phyloP scores from a whole-genome alignment of 2,888 invertebrate genomes.

The Eledona agricola region DNA sequence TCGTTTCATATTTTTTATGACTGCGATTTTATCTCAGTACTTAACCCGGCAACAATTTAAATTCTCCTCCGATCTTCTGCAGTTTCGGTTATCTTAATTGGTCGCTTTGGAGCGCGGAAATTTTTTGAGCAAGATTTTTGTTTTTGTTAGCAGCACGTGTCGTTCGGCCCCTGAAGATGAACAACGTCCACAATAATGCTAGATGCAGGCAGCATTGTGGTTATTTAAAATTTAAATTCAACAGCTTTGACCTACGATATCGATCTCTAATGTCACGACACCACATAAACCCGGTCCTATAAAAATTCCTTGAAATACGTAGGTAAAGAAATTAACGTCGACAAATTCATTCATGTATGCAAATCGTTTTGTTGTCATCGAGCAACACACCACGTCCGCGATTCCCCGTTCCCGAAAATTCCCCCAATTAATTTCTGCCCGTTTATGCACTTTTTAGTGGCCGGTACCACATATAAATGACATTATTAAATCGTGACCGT shows the following conservation, averaged over 20 bases:
- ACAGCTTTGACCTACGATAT: conserved; percentile 50
- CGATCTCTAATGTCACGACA: conserved; percentile 50
- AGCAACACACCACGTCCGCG: conserved; percentile 14
- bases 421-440: conserved; percentile 23
- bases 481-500: conserved; percentile 34
- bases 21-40: too few relatives aligned
- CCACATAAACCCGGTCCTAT: conserved; percentile 45
- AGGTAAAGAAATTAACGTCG: conserved; percentile 44
- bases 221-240: conserved; percentile 50
- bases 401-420: conserved; percentile 19
- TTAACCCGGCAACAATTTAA: too few relatives aligned
- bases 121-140: too few relatives aligned
- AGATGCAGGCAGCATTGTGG: conserved; percentile 42
- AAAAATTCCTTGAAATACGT: conserved; percentile 48
- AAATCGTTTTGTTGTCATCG: conserved; percentile 37
- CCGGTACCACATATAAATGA: conserved; percentile 31
- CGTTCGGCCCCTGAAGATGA: too few relatives aligned
- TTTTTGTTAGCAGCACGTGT: too few relatives aligned
- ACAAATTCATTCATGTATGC: conserved; percentile 47
- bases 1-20: too few relatives aligned
- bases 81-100: too few relatives aligned
- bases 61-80: too few relatives aligned
- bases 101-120: too few relatives aligned
- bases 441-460: conserved; percentile 19
- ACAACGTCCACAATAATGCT: too few relatives aligned